These are phyloP conservation scores for Diplosoma virens DNA, from an alignment of 23 tunicate genomes.

Conservation along the genomic window DNA sequence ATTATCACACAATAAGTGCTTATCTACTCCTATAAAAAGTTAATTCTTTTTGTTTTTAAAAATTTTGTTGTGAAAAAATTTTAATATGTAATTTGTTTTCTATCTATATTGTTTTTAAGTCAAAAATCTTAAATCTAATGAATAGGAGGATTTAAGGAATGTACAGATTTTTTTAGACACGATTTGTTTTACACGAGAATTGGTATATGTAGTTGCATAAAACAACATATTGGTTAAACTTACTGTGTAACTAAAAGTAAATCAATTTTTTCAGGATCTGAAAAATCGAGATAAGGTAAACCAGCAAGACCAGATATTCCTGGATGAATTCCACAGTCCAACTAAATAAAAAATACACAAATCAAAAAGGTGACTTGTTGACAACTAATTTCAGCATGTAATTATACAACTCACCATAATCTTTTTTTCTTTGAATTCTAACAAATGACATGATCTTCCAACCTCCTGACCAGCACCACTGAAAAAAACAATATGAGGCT, in stretches of 20 bases:
- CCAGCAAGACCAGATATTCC: constrained; percentile 93
- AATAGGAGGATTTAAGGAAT: no score
- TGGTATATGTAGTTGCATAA: no score
- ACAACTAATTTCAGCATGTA: neutral
- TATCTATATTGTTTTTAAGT: no score
- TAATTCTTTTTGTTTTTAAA: no score
- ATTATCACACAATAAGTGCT: no score
- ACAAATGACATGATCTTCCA: constrained; percentile 97
- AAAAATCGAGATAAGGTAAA: constrained; percentile 79
- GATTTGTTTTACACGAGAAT: no score
- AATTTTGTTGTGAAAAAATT: no score
- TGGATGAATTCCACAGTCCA: constrained; percentile 98
- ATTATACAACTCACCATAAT: constrained; percentile 58
- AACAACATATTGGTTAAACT: no score
- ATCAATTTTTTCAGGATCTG: constrained; percentile 85
- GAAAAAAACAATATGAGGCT: neutral
- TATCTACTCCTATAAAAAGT: no score
- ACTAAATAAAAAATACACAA: constrained; percentile 19
- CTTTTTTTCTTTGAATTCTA: constrained; percentile 92
- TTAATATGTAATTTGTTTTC: no score
- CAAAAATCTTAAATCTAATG: no score
- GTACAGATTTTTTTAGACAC: no score
- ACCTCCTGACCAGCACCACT: constrained; percentile 99
- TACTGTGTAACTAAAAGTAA: constrained; percentile 87
- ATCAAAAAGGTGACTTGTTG: neutral